These are phyloP conservation scores for Rhynchopsitta pachyrhyncha DNA, from an alignment of 2,113 vertebrate species.

Conservation along the genomic window DNA sequence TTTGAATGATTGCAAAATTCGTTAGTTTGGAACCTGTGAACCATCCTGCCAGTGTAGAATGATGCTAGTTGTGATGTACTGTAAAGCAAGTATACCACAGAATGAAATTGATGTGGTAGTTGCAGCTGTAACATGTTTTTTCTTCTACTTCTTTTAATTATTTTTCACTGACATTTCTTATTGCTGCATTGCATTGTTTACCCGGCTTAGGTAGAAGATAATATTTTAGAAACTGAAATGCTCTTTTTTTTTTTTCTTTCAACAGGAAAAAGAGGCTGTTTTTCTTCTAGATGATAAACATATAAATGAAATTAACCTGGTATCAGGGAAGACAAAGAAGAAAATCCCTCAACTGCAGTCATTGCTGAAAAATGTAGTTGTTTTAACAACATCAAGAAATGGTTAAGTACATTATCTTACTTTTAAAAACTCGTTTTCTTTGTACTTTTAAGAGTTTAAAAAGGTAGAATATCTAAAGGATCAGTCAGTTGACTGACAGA, in stretches of 20 bases:
- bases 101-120: not conserved
- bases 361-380: constrained; percentile 81
- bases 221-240: not conserved
- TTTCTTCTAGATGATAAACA: constrained; percentile 88
- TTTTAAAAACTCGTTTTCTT: not conserved
- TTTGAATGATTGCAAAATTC: not conserved
- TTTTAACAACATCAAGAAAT: constrained; percentile 83
- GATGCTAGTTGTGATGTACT: not conserved
- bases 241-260: not conserved
- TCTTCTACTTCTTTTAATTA: not conserved
- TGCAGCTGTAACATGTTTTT: not conserved
- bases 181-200: not conserved
- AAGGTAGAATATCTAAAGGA: not conserved
- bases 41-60: not conserved
- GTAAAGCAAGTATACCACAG: not conserved
- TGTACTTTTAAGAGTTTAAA: not conserved
- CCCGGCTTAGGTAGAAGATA: not conserved
- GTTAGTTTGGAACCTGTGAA: not conserved
- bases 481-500: not conserved
- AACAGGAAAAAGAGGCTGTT: constrained; percentile 89
- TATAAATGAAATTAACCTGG: constrained; percentile 89
- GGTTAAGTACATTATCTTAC: constrained; percentile 73
- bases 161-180: not conserved
- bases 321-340: constrained; percentile 88
- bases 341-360: constrained; percentile 84